Base-by-base conservation (phyloP, 2,113 vertebrate species). In the Aphyosemion australe region DNA sequence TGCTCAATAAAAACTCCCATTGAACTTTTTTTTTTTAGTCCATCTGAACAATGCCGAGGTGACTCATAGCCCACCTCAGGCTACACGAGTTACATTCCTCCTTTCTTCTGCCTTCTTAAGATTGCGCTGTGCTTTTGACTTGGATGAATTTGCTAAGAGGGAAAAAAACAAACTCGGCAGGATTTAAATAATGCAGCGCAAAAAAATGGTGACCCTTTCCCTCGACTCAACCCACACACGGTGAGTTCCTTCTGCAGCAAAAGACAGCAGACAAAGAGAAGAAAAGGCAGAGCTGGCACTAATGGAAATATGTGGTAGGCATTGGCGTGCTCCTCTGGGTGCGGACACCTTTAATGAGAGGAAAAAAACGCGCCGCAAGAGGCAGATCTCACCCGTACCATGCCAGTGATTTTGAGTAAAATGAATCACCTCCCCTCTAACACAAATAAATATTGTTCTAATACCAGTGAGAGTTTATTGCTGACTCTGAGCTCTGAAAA, bases 281-380 rank as follows among this genome's bases (percentile, higher is more conserved):
- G 76, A 79, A 73, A 80, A 77, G 82, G 62, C 69, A 81, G 72
- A 79, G 81, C 82, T 81, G 79, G 87, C 82, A 79, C 61, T 42
- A 71, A 73, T 70, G 71, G 66, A 86, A 77, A 72, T 82, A 72
- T 78, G 82, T 74, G 81, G 76, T 71, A 74, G 74, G 77, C 72
- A 59, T 12, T n/a, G 74, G 68, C 79, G 85, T 52, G 74, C 64
- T 85, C 82, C 76, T 82, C 66, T 79, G 78, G 86, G 80, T 76
- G 75, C 72, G 72, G 88, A 85, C 76, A 65, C 71, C 77, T 91
- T 88, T 90, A 90, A 90, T 88, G 83, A 89, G 87, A 84, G 84
- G 80, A 69, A 86, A 37, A 77, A 85, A 83, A 83, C 84, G 83
- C 2, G 46, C 81, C 78, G 84, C 65, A 57, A 69, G 66, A 74